Percentiles rank a stretch among this genome's conserved stretches.
Conservation (phyloP, 2,113 vertebrate species). For the Symphodus melops region DNA sequence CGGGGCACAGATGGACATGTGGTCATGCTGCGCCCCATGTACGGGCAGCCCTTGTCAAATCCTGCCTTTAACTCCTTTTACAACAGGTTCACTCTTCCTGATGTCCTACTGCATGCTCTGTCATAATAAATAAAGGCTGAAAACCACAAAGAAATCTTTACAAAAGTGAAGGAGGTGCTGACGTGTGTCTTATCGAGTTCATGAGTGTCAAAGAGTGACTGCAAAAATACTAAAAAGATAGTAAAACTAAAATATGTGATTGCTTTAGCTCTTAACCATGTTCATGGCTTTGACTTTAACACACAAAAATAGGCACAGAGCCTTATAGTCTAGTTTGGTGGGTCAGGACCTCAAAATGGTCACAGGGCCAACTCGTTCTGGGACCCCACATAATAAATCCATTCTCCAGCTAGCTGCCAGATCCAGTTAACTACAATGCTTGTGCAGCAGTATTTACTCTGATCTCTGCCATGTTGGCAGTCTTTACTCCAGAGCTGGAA, state of each 20-base stretch:
- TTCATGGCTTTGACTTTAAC: constrained; percentile 37
- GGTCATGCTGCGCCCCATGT: no score
- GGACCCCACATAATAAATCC: constrained; percentile 37
- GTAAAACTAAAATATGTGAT: background rate
- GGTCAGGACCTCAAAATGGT: constrained; percentile 28
- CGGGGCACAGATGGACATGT: no score
- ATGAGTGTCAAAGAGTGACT: constrained; percentile 7
- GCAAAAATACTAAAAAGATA: background rate
- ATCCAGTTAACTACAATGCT: constrained; percentile 42
- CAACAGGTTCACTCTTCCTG: no score
- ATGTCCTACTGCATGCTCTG: no score
- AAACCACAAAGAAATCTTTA: no score
- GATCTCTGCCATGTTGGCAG: constrained; percentile 35
- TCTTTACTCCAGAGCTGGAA: constrained; percentile 11
- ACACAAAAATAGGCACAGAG: constrained; percentile 21
- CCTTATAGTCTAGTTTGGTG: constrained; percentile 38
- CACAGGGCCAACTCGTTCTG: constrained; percentile 24
- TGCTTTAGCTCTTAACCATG: constrained; percentile 6
- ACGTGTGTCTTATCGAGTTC: background rate
- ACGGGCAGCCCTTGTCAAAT: no score
- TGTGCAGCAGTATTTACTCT: constrained; percentile 54
- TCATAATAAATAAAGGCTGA: no score
- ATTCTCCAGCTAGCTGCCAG: constrained; percentile 38
- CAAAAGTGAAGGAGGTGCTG: no score
- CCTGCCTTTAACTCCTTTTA: no score